A percentile compares a stretch with the other conserved stretches of the same genome.
Evolutionary conservation across 2,888 invertebrate genomes (phyloP).

Genomic region (Zelleria hepariella): DNA sequence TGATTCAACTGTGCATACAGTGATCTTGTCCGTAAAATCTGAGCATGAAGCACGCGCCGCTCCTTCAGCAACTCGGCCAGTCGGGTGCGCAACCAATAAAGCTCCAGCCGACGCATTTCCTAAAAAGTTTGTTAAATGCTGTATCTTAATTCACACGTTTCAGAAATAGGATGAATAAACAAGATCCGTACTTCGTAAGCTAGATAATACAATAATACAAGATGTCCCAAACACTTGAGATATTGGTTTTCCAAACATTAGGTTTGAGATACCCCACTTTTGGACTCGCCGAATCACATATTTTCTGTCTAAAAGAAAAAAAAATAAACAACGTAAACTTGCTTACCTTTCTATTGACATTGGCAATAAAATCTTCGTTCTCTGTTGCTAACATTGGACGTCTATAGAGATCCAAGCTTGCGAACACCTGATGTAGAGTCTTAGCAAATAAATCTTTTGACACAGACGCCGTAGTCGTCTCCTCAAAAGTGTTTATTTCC

Average conservation of each 20-base stretch:
- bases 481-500: constrained; percentile 56
- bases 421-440: constrained; percentile 62
- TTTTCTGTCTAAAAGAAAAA: too few species aligned
- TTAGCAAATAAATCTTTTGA: constrained; percentile 47
- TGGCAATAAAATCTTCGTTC: constrained; percentile 72
- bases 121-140: constrained; percentile 14
- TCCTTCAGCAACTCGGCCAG: constrained; percentile 44
- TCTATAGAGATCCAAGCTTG: constrained; percentile 55
- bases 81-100: constrained; percentile 42
- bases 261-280: not conserved
- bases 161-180: not conserved
- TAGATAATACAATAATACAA: not conserved
- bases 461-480: constrained; percentile 23
- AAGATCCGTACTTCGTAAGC: too few species aligned
- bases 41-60: constrained; percentile 39
- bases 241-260: not conserved
- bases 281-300: too few species aligned
- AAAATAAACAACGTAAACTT: too few species aligned
- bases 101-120: constrained; percentile 58
- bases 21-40: constrained; percentile 41
- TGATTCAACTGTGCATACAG: constrained; percentile 42
- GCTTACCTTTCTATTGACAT: constrained; percentile 69
- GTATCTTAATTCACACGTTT: not conserved
- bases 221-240: not conserved
- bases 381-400: constrained; percentile 62